Evolutionary conservation across 2,113 vertebrate genomes (phyloP).

Genomic region (Engystomops pustulosus): DNA sequence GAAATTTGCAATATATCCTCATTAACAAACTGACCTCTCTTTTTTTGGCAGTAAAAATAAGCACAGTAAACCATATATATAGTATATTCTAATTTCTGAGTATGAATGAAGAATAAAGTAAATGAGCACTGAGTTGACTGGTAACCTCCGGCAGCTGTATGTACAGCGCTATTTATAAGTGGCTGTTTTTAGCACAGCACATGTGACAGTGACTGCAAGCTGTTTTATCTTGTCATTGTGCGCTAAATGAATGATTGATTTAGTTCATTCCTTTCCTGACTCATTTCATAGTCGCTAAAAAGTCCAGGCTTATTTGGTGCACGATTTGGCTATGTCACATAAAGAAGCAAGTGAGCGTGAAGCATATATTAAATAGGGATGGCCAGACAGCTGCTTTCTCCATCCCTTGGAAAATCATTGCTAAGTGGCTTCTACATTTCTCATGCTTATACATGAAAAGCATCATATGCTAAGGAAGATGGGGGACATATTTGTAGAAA

Average conservation of each 20-base stretch:
- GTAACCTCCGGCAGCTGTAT: conserved; percentile 10
- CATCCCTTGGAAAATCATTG: background rate
- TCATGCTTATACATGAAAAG: background rate
- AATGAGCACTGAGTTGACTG: background rate
- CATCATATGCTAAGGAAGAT: background rate
- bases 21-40: too few relatives aligned
- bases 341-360: conserved; percentile 10
- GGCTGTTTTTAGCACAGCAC: background rate
- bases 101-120: background rate
- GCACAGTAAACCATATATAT: too few relatives aligned
- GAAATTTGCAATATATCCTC: too few relatives aligned
- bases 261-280: conserved; percentile 21
- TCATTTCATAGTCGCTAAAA: conserved; percentile 24
- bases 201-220: conserved; percentile 3
- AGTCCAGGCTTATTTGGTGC: conserved; percentile 26
- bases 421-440: too few relatives aligned
- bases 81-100: background rate
- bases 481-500: background rate
- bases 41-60: too few relatives aligned
- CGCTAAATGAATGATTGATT: conserved; percentile 10
- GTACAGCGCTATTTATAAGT: conserved; percentile 18
- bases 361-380: conserved; percentile 9
- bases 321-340: background rate
- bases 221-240: conserved; percentile 9
- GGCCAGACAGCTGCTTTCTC: conserved; percentile 25